Percentiles rank a stretch among this genome's conserved stretches.
Evolutionary conservation across 2,888 invertebrate genomes (phyloP).

Genomic region (Harmothoe impar): DNA sequence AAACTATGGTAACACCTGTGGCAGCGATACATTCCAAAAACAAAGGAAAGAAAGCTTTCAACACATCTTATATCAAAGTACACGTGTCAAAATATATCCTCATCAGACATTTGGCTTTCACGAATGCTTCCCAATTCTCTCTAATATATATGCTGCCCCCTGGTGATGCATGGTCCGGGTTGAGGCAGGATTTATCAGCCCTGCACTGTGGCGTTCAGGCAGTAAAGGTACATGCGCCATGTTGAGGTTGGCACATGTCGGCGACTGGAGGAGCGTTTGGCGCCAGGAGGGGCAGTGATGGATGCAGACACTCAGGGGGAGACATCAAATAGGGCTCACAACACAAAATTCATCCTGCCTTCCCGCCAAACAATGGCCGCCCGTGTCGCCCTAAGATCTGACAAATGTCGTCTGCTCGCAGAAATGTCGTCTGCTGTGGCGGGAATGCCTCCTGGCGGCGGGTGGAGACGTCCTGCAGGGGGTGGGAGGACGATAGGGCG

Average conservation of each 20-base stretch:
- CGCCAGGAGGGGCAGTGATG: conserved; percentile 26
- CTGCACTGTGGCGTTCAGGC: no score
- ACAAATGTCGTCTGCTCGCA: conserved; percentile 8
- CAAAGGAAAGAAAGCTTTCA: no score
- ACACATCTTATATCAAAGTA: no score
- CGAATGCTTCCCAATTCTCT: no score
- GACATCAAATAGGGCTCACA: conserved; percentile 22
- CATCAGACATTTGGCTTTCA: no score
- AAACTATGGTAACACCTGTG: no score
- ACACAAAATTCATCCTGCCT: conserved; percentile 1
- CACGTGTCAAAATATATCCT: no score
- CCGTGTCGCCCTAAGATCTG: conserved; percentile 20
- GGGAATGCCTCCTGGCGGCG: neutral
- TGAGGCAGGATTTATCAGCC: no score
- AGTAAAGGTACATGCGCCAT: no score
- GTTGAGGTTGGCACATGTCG: neutral
- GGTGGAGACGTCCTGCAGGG: neutral
- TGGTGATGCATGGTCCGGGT: no score
- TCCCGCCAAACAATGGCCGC: conserved; percentile 4
- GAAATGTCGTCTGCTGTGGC: neutral
- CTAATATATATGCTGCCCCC: no score
- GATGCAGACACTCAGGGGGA: neutral
- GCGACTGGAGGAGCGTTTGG: neutral
- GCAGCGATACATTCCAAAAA: no score
- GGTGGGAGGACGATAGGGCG: neutral